phyloP scores from a whole-genome alignment of 2,888 invertebrate genomes.

The Meandrusa payeni region DNA sequence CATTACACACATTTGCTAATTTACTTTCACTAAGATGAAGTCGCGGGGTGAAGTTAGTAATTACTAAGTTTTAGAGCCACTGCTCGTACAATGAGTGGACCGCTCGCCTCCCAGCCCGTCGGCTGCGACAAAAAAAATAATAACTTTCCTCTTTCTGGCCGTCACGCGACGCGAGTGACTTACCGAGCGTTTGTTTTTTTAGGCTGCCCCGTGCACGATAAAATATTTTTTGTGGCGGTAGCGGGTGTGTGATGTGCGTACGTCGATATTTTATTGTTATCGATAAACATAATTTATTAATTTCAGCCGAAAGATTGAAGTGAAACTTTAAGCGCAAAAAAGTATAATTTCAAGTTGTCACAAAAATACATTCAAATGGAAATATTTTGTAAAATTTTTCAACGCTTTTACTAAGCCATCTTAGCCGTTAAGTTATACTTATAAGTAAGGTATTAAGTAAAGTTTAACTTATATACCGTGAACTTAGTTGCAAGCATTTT shows the following conservation, averaged over 20 bases:
- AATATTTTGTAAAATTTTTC: no score
- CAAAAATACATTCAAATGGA: no score
- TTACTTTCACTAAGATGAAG: no score
- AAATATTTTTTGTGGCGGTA: conserved; percentile 79
- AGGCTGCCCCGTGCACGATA: conserved; percentile 75
- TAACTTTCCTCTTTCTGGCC: conserved; percentile 60
- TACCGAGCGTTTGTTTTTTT: conserved; percentile 77
- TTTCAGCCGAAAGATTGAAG: no score
- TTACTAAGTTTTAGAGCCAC: conserved; percentile 22
- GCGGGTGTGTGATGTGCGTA: conserved; percentile 44
- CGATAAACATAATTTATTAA: conserved; percentile 25
- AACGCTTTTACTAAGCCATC: no score
- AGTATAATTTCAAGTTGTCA: no score
- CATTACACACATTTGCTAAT: no score
- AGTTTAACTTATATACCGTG: no score
- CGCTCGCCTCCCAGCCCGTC: conserved; percentile 51
- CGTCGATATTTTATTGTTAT: conserved; percentile 40
- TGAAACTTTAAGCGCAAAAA: no score
- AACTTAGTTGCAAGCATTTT: no score
- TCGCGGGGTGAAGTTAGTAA: conserved; percentile 14
- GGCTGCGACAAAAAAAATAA: conserved; percentile 72
- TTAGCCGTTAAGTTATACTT: no score
- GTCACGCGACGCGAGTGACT: conserved; percentile 70
- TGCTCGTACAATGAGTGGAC: conserved; percentile 48
- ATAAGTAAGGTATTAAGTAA: no score